phyloP scores from a whole-genome alignment of 2,113 vertebrate genomes.

The Sorex araneus region DNA sequence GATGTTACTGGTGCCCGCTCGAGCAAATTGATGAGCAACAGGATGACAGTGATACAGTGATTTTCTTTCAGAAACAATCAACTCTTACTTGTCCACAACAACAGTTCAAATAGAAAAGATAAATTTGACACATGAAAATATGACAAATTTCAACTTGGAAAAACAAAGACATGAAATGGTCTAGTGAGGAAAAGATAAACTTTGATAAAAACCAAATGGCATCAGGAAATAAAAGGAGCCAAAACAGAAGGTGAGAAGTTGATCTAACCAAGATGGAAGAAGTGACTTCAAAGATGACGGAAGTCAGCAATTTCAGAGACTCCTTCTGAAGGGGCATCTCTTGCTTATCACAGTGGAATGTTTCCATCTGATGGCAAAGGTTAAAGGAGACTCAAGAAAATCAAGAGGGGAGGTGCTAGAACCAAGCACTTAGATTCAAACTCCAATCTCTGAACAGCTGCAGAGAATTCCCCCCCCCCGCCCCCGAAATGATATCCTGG shows the following conservation, averaged over 20 bases:
- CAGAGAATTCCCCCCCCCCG: not conserved
- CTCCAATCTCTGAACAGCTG: not conserved
- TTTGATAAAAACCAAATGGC: not conserved
- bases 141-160: constrained; percentile 11
- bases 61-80: constrained; percentile 42
- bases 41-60: too few relatives aligned
- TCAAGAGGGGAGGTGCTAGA: not conserved
- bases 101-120: too few relatives aligned
- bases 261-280: not conserved
- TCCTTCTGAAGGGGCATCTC: not conserved
- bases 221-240: not conserved
- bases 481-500: not conserved
- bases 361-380: not conserved
- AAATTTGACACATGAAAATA: too few relatives aligned
- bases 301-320: not conserved
- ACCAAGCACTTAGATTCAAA: not conserved
- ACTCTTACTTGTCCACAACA: not conserved
- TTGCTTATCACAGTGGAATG: not conserved
- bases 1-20: too few relatives aligned
- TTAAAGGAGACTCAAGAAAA: not conserved
- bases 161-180: constrained; percentile 22
- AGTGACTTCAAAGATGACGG: not conserved
- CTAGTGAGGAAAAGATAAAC: not conserved
- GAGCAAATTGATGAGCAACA: too few relatives aligned
- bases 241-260: not conserved